Evolutionary conservation across 2,113 vertebrate species (phyloP).

Genomic region (Galemys pyrenaicus): DNA sequence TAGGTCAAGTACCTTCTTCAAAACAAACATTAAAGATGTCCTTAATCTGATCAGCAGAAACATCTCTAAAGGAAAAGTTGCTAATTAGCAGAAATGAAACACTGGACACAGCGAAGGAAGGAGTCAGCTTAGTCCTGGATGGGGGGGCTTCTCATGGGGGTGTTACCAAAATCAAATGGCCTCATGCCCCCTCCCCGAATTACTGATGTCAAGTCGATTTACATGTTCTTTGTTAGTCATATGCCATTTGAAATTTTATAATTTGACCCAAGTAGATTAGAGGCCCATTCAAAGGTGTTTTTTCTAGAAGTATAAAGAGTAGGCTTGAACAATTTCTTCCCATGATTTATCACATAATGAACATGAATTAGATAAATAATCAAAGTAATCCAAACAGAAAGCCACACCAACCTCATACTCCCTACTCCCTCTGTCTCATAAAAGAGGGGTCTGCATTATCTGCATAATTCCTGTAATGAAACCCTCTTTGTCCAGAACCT

Average conservation of each 20-base stretch:
- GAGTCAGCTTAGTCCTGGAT: constrained; percentile 52
- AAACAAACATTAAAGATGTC: constrained; percentile 38
- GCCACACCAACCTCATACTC: not conserved
- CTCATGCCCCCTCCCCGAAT: not conserved
- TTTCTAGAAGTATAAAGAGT: constrained; percentile 43
- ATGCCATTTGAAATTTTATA: constrained; percentile 34
- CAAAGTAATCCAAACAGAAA: constrained; percentile 38
- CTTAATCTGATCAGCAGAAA: constrained; percentile 1
- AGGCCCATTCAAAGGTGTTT: not conserved
- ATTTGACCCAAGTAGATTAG: not conserved
- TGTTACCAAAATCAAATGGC: constrained; percentile 5
- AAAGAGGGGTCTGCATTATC: constrained; percentile 61
- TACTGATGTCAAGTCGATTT: not conserved
- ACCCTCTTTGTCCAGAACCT: constrained; percentile 70
- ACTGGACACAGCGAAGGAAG: constrained; percentile 16
- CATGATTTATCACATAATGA: constrained; percentile 49
- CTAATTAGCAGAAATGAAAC: constrained; percentile 53
- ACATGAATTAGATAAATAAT: constrained; percentile 54
- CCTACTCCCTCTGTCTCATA: not conserved
- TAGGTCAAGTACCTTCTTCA: constrained; percentile 24
- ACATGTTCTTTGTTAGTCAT: constrained; percentile 14
- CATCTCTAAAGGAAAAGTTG: constrained; percentile 49
- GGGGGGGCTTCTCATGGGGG: not conserved
- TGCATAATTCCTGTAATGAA: constrained; percentile 58
- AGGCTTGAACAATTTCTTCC: constrained; percentile 50